Percentiles rank a stretch among this genome's conserved stretches.
Conservation (phyloP, 2,113 vertebrate species). For the Pica pica region DNA sequence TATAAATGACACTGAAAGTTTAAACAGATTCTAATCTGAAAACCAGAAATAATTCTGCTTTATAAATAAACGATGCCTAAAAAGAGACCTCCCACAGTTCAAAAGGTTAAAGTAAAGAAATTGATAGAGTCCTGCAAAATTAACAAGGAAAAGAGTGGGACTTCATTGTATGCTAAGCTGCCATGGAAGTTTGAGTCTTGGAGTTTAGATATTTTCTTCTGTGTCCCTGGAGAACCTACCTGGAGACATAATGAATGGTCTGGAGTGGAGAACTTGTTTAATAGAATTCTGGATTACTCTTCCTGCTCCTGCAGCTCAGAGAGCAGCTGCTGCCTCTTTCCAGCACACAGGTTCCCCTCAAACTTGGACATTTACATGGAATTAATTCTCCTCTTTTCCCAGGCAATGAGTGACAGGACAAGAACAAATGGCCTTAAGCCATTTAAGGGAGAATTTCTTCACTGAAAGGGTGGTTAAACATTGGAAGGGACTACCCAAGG, state of each 20-base stretch:
- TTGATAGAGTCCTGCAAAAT: neutral
- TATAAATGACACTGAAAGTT: constrained; percentile 12
- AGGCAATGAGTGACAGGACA: neutral
- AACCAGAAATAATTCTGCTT: constrained; percentile 27
- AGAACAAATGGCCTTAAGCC: neutral
- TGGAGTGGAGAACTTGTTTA: neutral
- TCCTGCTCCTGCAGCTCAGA: neutral
- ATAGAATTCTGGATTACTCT: neutral
- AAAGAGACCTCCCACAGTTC: neutral
- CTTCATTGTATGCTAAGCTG: neutral
- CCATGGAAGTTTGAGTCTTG: neutral
- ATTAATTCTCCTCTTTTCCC: neutral
- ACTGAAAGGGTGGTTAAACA: neutral
- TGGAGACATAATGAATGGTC: neutral
- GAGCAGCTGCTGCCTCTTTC: neutral
- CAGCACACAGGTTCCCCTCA: neutral
- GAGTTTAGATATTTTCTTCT: neutral
- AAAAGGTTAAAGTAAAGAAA: neutral
- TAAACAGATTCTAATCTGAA: constrained; percentile 17
- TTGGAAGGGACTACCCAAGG: neutral
- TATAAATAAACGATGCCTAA: neutral
- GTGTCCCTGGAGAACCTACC: neutral
- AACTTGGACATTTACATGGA: neutral
- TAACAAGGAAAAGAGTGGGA: neutral
- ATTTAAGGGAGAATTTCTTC: neutral